Evolutionary conservation across 2,888 invertebrate genomes (phyloP).

Genomic region (Cantharis flavilabris): DNA sequence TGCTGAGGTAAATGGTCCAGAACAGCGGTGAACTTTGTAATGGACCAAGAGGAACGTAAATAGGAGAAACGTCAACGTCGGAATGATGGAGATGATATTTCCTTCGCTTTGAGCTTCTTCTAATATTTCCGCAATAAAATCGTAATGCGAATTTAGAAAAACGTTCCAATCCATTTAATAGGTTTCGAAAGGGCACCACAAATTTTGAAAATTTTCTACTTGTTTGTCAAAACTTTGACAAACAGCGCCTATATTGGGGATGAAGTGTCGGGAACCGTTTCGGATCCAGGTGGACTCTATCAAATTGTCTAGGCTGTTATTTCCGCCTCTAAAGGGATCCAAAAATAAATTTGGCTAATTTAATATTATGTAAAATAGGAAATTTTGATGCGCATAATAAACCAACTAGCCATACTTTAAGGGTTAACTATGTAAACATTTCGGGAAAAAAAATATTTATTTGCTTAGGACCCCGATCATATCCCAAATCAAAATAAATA

Average conservation of each 20-base stretch:
- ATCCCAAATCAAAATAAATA: background rate
- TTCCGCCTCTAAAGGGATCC: background rate
- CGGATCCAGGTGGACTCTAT: background rate
- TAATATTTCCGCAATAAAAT: background rate
- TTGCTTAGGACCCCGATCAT: background rate
- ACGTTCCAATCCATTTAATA: background rate
- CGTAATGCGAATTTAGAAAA: background rate
- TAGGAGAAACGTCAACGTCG: conserved; percentile 27
- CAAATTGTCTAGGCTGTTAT: background rate
- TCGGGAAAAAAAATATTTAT: background rate
- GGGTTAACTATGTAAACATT: background rate
- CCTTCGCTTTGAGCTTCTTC: background rate
- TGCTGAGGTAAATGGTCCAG: conserved; percentile 18
- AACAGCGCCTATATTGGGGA: background rate
- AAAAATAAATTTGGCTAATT: background rate
- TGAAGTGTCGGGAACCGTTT: background rate
- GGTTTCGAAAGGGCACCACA: background rate
- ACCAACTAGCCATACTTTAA: background rate
- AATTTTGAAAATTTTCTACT: background rate
- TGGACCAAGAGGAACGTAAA: conserved; percentile 25
- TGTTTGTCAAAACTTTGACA: background rate
- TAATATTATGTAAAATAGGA: background rate
- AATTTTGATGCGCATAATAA: background rate
- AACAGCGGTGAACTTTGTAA: conserved; percentile 23
- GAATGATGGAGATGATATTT: conserved; percentile 22